Evolutionary conservation across 1,140 invertebrate genomes (phyloP).

Genomic region (Spodoptera frugiperda): DNA sequence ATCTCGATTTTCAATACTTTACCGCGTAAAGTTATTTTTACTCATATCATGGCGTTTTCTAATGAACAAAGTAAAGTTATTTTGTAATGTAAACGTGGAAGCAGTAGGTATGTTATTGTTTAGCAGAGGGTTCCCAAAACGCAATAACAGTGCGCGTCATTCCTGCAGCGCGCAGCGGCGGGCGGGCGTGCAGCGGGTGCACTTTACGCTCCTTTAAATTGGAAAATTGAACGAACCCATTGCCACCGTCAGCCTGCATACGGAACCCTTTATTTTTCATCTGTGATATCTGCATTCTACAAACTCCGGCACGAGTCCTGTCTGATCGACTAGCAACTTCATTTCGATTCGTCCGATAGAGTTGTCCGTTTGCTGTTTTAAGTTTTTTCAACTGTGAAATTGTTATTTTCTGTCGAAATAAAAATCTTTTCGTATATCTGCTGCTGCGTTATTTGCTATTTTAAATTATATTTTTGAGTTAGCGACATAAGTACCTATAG

Average conservation of each 20-base stretch:
- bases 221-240: conserved; percentile 53
- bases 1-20: too few relatives aligned
- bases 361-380: conserved; percentile 17
- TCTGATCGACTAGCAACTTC: conserved; percentile 27
- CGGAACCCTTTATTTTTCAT: conserved; percentile 35
- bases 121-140: neutral
- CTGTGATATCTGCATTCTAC: conserved; percentile 9
- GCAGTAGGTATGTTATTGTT: too few relatives aligned
- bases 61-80: too few relatives aligned
- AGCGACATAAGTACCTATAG: too few relatives aligned
- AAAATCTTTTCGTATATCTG: neutral
- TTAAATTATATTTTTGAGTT: too few relatives aligned
- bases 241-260: conserved; percentile 21
- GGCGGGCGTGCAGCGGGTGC: conserved; percentile 3
- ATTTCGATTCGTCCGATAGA: conserved; percentile 29
- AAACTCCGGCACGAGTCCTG: neutral
- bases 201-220: conserved; percentile 55
- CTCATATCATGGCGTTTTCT: too few relatives aligned
- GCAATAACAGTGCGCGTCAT: conserved; percentile 16
- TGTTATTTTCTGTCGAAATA: neutral
- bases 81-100: too few relatives aligned
- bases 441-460: too few relatives aligned
- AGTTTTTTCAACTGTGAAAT: conserved; percentile 5
- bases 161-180: neutral
- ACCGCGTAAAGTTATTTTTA: too few relatives aligned